Evolutionary conservation across 23 tunicate species (phyloP).

Genomic region (Oikopleura vanhoeffeni): DNA sequence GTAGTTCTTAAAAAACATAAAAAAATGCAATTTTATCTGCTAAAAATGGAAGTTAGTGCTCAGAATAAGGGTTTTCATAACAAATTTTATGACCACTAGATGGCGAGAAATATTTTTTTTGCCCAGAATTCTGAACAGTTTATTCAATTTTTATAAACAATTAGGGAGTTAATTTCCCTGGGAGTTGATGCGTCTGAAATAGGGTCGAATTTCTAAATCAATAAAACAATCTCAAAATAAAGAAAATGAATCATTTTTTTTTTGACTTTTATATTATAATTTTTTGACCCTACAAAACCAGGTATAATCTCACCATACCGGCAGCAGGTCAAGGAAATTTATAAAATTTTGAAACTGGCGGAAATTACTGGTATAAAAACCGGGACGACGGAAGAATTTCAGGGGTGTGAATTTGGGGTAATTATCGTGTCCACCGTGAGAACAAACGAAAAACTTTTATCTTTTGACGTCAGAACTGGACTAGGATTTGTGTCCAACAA

Average conservation of each 20-base stretch:
- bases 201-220: no score
- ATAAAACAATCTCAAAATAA: no score
- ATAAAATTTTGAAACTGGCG: background rate
- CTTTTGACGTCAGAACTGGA: constrained; percentile 16
- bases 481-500: background rate
- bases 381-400: constrained; percentile 53
- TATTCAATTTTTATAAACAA: background rate
- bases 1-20: no score
- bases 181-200: background rate
- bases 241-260: no score
- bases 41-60: no score
- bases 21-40: no score
- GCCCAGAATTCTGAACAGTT: background rate
- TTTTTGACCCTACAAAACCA: no score
- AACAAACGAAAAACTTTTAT: constrained; percentile 16
- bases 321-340: constrained; percentile 16
- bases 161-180: background rate
- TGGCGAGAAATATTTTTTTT: no score
- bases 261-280: no score
- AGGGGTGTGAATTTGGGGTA: constrained; percentile 36
- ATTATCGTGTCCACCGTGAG: constrained; percentile 46
- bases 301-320: background rate
- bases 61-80: no score
- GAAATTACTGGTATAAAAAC: background rate
- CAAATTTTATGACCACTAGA: no score